phyloP scores from a whole-genome alignment of 2,797 vertebrate species.

The Cossypha polioptera region DNA sequence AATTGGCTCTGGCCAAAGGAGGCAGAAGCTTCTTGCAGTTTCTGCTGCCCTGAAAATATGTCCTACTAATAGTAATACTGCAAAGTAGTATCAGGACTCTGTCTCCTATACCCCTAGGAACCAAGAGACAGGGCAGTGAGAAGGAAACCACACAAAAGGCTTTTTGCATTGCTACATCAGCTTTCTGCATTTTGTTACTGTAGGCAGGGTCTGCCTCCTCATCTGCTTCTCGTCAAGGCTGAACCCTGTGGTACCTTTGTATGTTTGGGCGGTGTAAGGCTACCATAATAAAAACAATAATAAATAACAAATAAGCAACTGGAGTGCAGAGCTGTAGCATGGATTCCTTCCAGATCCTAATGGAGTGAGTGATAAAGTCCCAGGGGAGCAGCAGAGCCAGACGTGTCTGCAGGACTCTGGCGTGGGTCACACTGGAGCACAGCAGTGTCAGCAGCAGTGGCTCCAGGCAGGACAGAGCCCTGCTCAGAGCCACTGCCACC shows the following conservation, averaged over 20 bases:
- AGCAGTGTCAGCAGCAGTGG: neutral
- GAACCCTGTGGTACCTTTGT: slow-evolving; percentile 49
- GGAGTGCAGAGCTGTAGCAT: neutral
- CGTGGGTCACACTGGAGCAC: rapidly evolving
- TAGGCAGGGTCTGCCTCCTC: slow-evolving; percentile 50
- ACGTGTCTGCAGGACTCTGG: neutral
- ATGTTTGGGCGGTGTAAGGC: slow-evolving; percentile 14
- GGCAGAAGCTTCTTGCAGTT: neutral
- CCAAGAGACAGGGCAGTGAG: slow-evolving; percentile 16
- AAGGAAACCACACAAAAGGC: slow-evolving; percentile 60
- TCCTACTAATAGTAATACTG: neutral
- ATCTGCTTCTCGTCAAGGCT: slow-evolving; percentile 51
- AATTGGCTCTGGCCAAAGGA: neutral
- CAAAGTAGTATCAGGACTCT: neutral
- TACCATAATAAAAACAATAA: slow-evolving; percentile 48
- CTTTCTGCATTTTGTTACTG: slow-evolving; percentile 52
- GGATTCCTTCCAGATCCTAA: neutral
- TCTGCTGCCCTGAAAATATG: neutral
- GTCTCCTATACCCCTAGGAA: slow-evolving; percentile 37
- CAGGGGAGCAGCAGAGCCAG: neutral
- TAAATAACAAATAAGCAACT: slow-evolving; percentile 40
- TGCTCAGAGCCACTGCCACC: neutral
- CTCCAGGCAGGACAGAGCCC: neutral
- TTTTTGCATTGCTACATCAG: slow-evolving; percentile 49
- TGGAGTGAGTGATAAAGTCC: neutral